Percentiles rank a stretch among this genome's conserved stretches.
These are phyloP conservation scores for Brachionus asplanchnoidis DNA, from an alignment of 1,140 invertebrate genomes.

Conservation along the genomic window DNA sequence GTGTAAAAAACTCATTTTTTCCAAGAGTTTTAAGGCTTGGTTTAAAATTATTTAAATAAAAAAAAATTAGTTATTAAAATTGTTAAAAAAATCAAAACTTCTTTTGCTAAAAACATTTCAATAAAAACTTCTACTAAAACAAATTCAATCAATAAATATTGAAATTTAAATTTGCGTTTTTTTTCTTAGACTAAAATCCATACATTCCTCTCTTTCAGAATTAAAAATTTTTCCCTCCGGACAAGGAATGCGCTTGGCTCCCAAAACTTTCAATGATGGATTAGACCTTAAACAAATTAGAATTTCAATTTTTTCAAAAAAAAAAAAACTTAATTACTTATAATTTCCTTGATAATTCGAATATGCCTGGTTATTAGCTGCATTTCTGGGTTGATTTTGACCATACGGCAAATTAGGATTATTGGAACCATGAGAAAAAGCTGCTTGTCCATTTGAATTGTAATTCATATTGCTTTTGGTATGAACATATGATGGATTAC, in stretches of 20 bases:
- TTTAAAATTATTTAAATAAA: background rate
- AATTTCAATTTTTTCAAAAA: background rate
- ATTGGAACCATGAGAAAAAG: background rate
- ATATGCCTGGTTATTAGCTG: background rate
- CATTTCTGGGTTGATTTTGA: background rate
- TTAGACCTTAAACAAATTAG: background rate
- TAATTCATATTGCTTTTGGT: background rate
- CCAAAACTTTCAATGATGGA: background rate
- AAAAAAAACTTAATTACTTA: background rate
- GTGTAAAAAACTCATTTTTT: background rate
- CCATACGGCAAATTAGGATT: background rate
- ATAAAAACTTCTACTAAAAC: background rate
- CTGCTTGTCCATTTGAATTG: background rate
- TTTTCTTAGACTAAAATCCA: slow-evolving; percentile 1
- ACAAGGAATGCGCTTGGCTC: background rate
- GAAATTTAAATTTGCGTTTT: background rate
- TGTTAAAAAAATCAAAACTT: background rate
- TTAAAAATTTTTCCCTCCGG: background rate
- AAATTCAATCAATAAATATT: background rate
- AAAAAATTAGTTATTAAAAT: background rate
- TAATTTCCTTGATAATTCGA: background rate
- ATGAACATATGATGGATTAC: background rate
- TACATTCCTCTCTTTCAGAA: background rate
- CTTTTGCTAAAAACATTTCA: background rate
- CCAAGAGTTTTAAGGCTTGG: background rate